phyloP scores from a whole-genome alignment of 1,140 invertebrate species.

The Drosophila bocqueti region DNA sequence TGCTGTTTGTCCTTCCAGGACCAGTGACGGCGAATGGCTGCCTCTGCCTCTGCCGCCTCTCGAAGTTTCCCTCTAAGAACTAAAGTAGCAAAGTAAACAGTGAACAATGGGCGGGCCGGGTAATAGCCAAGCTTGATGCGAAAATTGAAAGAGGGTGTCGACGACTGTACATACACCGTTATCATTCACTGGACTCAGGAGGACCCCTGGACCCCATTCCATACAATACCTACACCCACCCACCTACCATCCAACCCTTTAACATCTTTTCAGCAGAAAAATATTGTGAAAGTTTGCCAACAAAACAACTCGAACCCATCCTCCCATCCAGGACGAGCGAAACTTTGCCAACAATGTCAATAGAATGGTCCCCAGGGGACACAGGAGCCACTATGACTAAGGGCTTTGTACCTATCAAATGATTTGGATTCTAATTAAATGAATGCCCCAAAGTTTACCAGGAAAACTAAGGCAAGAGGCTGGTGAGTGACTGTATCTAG shows the following conservation, averaged over 20 bases:
- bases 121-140: constrained; percentile 65
- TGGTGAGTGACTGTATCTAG: constrained; percentile 6
- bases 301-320: constrained; percentile 46
- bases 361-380: constrained; percentile 51
- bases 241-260: constrained; percentile 36
- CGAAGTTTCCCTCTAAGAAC: constrained; percentile 65
- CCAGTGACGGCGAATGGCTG: background rate
- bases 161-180: constrained; percentile 53
- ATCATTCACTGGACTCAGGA: constrained; percentile 38
- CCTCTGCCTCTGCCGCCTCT: background rate
- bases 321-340: constrained; percentile 1
- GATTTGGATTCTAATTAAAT: constrained; percentile 58
- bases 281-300: constrained; percentile 59
- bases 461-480: no score
- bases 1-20: constrained; percentile 35
- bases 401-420: constrained; percentile 56
- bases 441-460: constrained; percentile 43
- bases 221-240: background rate
- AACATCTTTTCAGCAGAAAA: constrained; percentile 56
- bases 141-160: constrained; percentile 58
- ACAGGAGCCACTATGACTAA: constrained; percentile 49
- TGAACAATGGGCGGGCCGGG: constrained; percentile 39
- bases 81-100: constrained; percentile 72
- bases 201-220: constrained; percentile 8
- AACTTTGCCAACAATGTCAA: constrained; percentile 51